Conservation (phyloP, 1,140 invertebrate genomes). For the Lepidurus couesii region DNA sequence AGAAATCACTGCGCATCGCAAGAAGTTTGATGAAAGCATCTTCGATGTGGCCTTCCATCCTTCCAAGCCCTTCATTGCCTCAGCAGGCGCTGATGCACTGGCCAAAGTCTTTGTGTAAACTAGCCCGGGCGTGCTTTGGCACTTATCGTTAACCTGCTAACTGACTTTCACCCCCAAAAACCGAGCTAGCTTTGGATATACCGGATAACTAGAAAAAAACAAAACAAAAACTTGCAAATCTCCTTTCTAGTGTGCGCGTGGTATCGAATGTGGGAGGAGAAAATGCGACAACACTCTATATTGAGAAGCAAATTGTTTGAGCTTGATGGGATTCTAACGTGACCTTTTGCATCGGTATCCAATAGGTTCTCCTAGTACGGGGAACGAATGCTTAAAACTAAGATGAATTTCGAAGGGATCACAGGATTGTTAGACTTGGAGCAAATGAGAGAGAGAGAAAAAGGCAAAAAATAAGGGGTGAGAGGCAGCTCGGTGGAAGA, state of each 20-base stretch:
- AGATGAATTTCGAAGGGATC: not conserved
- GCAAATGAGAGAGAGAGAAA: not conserved
- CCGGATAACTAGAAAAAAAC: not conserved
- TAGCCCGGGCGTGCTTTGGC: not conserved
- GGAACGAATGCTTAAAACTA: not conserved
- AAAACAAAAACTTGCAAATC: not conserved
- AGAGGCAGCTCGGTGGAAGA: not conserved
- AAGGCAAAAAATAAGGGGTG: not conserved
- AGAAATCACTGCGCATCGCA: conserved; percentile 98
- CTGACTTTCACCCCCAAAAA: not conserved
- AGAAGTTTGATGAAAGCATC: conserved; percentile 99
- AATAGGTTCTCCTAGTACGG: not conserved
- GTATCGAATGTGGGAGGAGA: not conserved
- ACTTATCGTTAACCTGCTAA: not conserved
- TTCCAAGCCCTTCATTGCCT: conserved; percentile 94
- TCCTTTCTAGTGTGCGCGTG: conserved; percentile 16
- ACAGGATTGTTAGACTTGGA: not conserved
- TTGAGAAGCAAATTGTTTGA: not conserved
- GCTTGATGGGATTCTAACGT: conserved; percentile 18
- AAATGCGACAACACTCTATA: not conserved
- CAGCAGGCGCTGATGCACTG: conserved; percentile 94
- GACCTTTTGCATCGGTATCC: not conserved
- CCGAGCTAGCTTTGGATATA: not conserved
- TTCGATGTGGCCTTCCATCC: conserved; percentile 99
- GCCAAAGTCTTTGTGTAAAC: conserved; percentile 82